These are phyloP conservation scores for Paedocypris sp. DNA, from an alignment of 2,113 vertebrate species.

Conservation along the genomic window DNA sequence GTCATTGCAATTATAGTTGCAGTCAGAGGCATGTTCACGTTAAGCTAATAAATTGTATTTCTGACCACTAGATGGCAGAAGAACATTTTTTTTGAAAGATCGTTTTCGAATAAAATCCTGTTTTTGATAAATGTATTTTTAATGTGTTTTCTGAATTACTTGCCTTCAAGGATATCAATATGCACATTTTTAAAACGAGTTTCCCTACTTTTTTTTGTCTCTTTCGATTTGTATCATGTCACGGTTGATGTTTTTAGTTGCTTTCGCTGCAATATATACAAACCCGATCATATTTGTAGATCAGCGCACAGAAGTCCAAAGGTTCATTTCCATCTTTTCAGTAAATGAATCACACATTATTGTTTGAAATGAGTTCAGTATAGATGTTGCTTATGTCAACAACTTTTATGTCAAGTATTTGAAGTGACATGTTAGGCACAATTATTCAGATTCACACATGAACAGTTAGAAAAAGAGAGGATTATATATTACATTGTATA, in stretches of 20 bases:
- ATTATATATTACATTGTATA: no score
- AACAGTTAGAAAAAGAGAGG: no score
- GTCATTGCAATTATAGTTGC: no score
- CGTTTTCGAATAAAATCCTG: constrained; percentile 3
- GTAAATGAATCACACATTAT: constrained; percentile 20
- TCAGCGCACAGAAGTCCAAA: background rate
- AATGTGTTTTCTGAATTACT: no score
- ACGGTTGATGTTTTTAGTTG: background rate
- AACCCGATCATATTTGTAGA: no score
- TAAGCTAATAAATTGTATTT: background rate
- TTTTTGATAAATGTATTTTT: constrained; percentile 35
- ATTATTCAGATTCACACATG: no score
- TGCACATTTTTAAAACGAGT: constrained; percentile 23
- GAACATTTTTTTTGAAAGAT: no score
- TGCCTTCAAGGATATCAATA: no score
- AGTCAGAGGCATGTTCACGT: background rate
- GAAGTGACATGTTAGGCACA: background rate
- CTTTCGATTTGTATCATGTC: no score
- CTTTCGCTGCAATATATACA: background rate
- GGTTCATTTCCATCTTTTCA: constrained; percentile 26
- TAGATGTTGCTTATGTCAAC: background rate
- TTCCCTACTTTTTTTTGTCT: constrained; percentile 7
- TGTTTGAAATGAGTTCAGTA: background rate
- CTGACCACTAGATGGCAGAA: constrained; percentile 33
- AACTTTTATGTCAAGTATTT: background rate